Evolutionary conservation across 2,113 vertebrate species (phyloP).

Genomic region (Cyprinus carpio): DNA sequence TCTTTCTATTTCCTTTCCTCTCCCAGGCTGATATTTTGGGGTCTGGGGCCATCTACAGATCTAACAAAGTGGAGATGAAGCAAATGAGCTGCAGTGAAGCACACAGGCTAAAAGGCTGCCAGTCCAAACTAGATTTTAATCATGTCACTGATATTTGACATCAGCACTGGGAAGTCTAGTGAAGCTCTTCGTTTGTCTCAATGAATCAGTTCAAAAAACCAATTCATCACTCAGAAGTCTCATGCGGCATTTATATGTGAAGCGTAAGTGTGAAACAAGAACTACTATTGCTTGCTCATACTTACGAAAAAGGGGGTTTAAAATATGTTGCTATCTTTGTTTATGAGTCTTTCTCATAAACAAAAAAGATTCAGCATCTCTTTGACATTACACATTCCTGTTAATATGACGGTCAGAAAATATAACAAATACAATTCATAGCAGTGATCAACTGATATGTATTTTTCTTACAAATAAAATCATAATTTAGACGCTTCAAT

Average conservation of each 20-base stretch:
- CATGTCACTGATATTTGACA: constrained; percentile 16
- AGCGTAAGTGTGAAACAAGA: neutral
- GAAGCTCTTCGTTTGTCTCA: neutral
- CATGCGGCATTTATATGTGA: neutral
- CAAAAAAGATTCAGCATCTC: neutral
- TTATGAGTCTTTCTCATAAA: neutral
- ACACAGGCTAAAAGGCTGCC: constrained; percentile 3
- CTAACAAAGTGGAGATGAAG: constrained; percentile 25
- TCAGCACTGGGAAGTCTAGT: neutral
- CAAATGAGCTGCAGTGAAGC: constrained; percentile 36
- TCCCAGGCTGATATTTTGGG: constrained; percentile 15
- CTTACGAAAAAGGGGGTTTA: neutral
- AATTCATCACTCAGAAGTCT: neutral
- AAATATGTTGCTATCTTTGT: neutral
- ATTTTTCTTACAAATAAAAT: too few relatives aligned
- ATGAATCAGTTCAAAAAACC: neutral
- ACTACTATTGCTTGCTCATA: neutral
- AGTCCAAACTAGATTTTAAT: constrained; percentile 40
- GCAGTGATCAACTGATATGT: too few relatives aligned
- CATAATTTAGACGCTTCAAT: too few relatives aligned
- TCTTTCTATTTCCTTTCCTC: neutral
- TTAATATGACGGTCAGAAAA: too few relatives aligned
- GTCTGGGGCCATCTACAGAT: constrained; percentile 23
- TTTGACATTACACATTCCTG: too few relatives aligned
- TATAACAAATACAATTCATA: too few relatives aligned